Conservation (phyloP, 2,888 invertebrate genomes). For the Orthonevra nobilis region DNA sequence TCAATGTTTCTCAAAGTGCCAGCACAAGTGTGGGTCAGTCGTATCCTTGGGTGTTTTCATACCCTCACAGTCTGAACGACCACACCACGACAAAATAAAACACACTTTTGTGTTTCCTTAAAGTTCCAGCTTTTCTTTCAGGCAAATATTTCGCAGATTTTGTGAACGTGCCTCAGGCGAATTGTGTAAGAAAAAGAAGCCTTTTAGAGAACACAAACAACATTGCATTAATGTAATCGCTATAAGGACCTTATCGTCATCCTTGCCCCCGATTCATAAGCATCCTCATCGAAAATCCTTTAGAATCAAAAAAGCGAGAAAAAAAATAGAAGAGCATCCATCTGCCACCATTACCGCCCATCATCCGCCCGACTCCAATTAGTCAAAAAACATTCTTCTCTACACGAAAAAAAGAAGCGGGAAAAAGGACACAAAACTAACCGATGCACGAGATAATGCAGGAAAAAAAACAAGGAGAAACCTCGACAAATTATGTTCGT, state of each 20-base stretch:
- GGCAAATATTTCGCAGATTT: too few relatives aligned
- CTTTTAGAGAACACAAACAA: slow-evolving; percentile 13
- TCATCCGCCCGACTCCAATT: slow-evolving; percentile 45
- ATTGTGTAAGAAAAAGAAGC: slow-evolving; percentile 1
- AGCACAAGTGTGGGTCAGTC: slow-evolving; percentile 39
- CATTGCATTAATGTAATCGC: slow-evolving; percentile 11
- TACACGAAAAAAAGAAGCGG: not conserved
- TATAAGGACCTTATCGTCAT: slow-evolving; percentile 23
- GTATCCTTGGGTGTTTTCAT: not conserved
- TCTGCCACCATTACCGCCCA: not conserved
- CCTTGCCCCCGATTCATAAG: slow-evolving; percentile 47
- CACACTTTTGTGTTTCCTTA: not conserved
- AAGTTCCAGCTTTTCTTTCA: too few relatives aligned
- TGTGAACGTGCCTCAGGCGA: too few relatives aligned
- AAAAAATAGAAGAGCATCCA: slow-evolving; percentile 15
- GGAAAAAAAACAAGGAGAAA: slow-evolving; percentile 12
- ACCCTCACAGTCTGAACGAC: too few relatives aligned
- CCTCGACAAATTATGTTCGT: not conserved
- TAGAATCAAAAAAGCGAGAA: not conserved
- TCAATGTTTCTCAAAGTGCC: slow-evolving; percentile 41
- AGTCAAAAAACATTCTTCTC: slow-evolving; percentile 40
- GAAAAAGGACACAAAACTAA: slow-evolving; percentile 2
- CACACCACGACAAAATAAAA: not conserved
- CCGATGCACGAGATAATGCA: not conserved
- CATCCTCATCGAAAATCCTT: slow-evolving; percentile 32